A percentile compares a stretch with the other conserved stretches of the same genome.
Evolutionary conservation across 2,113 vertebrate species (phyloP).

Genomic region (Lophochroa leadbeateri): DNA sequence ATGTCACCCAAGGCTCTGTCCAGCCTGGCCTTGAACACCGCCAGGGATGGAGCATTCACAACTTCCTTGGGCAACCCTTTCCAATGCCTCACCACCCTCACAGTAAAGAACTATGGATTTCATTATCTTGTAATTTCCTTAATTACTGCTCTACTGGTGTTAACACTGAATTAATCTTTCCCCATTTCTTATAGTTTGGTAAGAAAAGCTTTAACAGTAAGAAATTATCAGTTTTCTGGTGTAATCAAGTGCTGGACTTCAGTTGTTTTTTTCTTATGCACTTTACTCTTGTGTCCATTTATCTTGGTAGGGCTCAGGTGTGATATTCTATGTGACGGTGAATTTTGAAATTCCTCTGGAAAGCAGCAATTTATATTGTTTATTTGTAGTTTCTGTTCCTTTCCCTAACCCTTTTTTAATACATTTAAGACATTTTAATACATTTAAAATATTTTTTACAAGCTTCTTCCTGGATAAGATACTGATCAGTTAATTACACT

Average conservation of each 20-base stretch:
- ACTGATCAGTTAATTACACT: neutral
- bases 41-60: too few species aligned
- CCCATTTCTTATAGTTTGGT: neutral
- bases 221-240: neutral
- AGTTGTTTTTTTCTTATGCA: neutral
- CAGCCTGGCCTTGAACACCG: too few species aligned
- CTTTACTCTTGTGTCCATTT: neutral
- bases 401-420: neutral
- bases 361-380: neutral
- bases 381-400: neutral
- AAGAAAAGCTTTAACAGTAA: neutral
- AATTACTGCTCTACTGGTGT: neutral
- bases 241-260: neutral
- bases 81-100: too few species aligned
- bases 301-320: neutral
- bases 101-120: neutral
- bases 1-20: too few species aligned
- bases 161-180: neutral
- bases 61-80: too few species aligned
- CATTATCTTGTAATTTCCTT: conserved; percentile 13
- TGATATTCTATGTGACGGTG: neutral
- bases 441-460: neutral
- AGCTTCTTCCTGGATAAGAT: neutral
- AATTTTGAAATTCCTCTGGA: neutral
- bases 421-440: neutral